Evolutionary conservation across 2,113 vertebrate genomes (phyloP).

Genomic region (Ameiurus melas): DNA sequence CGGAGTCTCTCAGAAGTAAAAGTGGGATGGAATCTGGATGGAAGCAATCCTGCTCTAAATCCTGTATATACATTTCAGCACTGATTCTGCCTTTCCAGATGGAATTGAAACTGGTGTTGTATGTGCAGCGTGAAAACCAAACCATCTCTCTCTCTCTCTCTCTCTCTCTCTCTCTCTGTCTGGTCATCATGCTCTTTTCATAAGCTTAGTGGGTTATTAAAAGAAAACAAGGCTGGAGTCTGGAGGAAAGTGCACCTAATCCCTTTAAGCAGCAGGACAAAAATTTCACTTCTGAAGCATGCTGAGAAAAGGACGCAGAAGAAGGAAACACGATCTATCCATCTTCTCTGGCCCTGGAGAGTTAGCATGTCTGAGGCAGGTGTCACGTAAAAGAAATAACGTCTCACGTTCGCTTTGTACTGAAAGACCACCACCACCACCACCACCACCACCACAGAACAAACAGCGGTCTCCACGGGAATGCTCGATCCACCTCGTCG

Average conservation of each 20-base stretch:
- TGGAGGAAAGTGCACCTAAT: constrained; percentile 63
- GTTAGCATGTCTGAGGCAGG: background rate
- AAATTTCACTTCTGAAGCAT: constrained; percentile 51
- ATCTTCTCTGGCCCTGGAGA: background rate
- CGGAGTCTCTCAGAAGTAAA: too few species aligned
- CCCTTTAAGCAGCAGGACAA: constrained; percentile 48
- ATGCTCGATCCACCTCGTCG: background rate
- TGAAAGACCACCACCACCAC: background rate
- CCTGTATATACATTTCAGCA: too few species aligned
- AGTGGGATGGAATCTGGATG: too few species aligned
- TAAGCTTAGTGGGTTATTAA: constrained; percentile 66
- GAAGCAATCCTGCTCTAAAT: too few species aligned
- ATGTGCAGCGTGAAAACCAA: background rate
- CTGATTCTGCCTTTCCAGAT: too few species aligned
- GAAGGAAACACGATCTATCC: constrained; percentile 1
- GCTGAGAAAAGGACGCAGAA: constrained; percentile 17
- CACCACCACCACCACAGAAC: too few species aligned
- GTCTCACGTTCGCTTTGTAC: background rate
- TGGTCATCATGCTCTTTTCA: constrained; percentile 27
- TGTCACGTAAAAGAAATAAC: background rate
- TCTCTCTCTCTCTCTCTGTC: background rate
- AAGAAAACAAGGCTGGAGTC: constrained; percentile 68
- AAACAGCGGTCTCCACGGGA: background rate
- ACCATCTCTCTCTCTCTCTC: background rate
- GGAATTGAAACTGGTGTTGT: too few species aligned